Base-by-base conservation (phyloP, 2,888 invertebrate species). In the Pollenia griseotomentosa region DNA sequence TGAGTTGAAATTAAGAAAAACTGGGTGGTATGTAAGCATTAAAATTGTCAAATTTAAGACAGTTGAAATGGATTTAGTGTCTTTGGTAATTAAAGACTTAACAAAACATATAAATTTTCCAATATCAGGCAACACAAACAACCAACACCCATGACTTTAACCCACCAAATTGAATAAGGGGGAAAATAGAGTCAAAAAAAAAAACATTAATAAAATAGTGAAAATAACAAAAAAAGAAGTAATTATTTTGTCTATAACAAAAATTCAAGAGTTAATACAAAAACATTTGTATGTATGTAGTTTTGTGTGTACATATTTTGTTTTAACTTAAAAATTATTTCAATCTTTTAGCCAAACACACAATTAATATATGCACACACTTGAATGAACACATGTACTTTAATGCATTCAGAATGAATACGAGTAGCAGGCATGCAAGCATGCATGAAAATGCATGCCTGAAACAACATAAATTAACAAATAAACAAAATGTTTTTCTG, bases 31-130 rank as follows among this genome's bases (percentile, higher is more conserved):
- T 91, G 90, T 89, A 89, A 90, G 89, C 91, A 91, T 92, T 92
- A 91, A 92, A 91, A 92, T 91, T 90, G 91, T 91, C 91, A 91
- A 91, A 92, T 91, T 91, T 91, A 90, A 91, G 91, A 91, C 91
- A 91, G 91, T 89, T 90, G 89, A 91, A 92, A 91, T 92, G 91
- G 90, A 92, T 92, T 91, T 91, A 90, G 89, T 91, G 91, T 91
- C 91, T 90, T 87, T 90, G 89, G 91, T 91, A 92, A 92, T 91
- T 91, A 91, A 91, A 92, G 90, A 90, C 90, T 88, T 71, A 88
- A 70, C 82, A 65, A 75, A 73, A 78, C 68, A 74, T 83, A 88
- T 88, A 86, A 88, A 86, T 88, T 88, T 85, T 75, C 75, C 78
- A 86, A 87, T 74, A 71, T 71, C 71, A 77, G 65, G 42, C 61